Conservation (phyloP, 2,797 vertebrate species). For the Phoebastria nigripes region DNA sequence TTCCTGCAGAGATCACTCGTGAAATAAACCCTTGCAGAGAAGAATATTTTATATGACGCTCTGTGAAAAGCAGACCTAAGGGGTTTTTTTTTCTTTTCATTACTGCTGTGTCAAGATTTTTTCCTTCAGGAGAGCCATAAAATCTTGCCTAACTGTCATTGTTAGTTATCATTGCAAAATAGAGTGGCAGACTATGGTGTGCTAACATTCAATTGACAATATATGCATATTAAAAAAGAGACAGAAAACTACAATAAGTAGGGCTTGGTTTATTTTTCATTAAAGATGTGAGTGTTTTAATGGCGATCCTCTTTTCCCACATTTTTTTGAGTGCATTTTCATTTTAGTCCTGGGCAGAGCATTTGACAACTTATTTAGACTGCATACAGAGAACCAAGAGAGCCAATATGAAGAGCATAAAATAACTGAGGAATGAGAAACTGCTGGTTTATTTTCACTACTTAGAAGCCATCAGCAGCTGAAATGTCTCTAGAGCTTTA, state of each 20-base stretch:
- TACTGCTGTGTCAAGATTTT: neutral
- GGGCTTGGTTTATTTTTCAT: neutral
- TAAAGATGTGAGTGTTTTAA: neutral
- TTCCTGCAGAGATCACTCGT: conserved; percentile 1
- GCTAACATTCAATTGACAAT: neutral
- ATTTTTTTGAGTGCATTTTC: neutral
- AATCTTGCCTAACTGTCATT: neutral
- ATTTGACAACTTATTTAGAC: neutral
- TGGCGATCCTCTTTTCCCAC: neutral
- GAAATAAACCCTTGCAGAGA: conserved; percentile 25
- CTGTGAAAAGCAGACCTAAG: neutral
- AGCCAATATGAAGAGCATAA: neutral
- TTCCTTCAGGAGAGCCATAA: neutral
- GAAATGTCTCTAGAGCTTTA: neutral
- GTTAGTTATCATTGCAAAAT: neutral
- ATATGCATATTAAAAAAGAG: neutral
- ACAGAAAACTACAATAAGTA: neutral
- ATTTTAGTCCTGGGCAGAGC: neutral
- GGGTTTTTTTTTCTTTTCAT: neutral
- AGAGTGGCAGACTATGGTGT: neutral
- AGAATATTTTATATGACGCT: neutral
- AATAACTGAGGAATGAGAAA: neutral
- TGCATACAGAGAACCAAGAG: neutral
- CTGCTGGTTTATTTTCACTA: neutral
- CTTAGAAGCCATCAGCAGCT: neutral